Percentiles rank a stretch among this genome's conserved stretches.
Evolutionary conservation across 2,113 vertebrate species (phyloP).

Genomic region (Dasyornis broadbenti): DNA sequence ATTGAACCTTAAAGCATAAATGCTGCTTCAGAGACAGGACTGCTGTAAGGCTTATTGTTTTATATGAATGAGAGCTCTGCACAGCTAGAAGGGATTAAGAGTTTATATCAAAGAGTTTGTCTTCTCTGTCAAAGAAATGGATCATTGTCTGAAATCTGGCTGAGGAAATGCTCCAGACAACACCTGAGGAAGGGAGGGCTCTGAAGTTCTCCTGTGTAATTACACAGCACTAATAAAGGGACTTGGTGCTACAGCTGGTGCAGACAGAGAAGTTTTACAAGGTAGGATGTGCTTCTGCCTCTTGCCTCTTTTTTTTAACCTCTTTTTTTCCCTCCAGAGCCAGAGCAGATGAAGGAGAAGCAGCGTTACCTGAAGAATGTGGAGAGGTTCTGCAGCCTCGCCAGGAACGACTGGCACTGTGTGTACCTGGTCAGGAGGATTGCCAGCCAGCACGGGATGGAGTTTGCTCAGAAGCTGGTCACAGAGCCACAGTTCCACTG

Average conservation of each 20-base stretch:
- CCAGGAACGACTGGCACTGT: slow-evolving; percentile 80
- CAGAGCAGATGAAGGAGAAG: background rate
- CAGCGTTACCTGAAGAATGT: slow-evolving; percentile 51
- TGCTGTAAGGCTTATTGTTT: background rate
- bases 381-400: slow-evolving; percentile 57
- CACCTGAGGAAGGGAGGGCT: background rate
- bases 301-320: background rate
- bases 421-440: slow-evolving; percentile 87
- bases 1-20: background rate
- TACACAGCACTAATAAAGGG: background rate
- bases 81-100: background rate
- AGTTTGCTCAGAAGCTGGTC: slow-evolving; percentile 79
- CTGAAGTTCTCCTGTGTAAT: background rate
- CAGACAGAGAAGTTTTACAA: background rate
- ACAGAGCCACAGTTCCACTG: slow-evolving; percentile 58
- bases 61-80: background rate
- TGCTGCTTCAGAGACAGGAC: background rate
- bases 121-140: background rate
- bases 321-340: background rate
- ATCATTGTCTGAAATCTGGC: background rate
- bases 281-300: background rate
- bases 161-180: background rate
- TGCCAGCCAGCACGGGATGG: slow-evolving; percentile 76
- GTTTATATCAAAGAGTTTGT: background rate
- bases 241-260: background rate